Conservation (phyloP, 2,888 invertebrate genomes). For the Gerris lacustris region DNA sequence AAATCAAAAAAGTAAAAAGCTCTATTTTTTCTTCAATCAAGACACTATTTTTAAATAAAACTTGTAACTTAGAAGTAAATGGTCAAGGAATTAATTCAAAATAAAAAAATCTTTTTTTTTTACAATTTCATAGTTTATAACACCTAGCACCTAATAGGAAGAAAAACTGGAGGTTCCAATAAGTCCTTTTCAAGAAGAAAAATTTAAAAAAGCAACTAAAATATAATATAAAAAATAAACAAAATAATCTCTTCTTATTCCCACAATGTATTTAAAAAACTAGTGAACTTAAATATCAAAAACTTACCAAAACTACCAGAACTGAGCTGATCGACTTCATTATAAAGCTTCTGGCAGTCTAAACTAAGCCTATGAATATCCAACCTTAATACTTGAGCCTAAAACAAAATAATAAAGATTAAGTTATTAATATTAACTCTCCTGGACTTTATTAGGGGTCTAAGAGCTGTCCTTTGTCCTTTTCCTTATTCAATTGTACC, state of each 20-base stretch:
- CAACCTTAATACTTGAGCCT: neutral
- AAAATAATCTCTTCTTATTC: no score
- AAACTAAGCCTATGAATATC: neutral
- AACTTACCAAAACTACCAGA: neutral
- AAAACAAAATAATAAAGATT: neutral
- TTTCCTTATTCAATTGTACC: no score
- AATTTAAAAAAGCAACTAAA: no score
- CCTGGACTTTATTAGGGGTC: no score
- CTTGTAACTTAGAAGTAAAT: neutral
- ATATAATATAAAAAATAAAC: no score
- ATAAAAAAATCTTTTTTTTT: no score
- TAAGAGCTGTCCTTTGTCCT: no score
- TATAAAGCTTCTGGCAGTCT: neutral
- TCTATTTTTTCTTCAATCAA: neutral
- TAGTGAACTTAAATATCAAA: neutral
- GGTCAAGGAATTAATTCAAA: neutral
- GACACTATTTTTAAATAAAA: neutral
- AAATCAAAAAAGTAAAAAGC: neutral
- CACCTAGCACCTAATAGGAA: no score
- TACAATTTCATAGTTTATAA: no score
- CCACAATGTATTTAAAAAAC: no score
- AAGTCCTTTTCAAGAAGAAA: no score
- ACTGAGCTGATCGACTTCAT: slow-evolving; percentile 2
- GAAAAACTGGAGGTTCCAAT: no score
- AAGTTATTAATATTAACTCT: neutral